A percentile compares a stretch with the other conserved stretches of the same genome.
These are phyloP conservation scores for Ophthalmolycus amberensis DNA, from an alignment of 2,113 vertebrate genomes.

Conservation along the genomic window DNA sequence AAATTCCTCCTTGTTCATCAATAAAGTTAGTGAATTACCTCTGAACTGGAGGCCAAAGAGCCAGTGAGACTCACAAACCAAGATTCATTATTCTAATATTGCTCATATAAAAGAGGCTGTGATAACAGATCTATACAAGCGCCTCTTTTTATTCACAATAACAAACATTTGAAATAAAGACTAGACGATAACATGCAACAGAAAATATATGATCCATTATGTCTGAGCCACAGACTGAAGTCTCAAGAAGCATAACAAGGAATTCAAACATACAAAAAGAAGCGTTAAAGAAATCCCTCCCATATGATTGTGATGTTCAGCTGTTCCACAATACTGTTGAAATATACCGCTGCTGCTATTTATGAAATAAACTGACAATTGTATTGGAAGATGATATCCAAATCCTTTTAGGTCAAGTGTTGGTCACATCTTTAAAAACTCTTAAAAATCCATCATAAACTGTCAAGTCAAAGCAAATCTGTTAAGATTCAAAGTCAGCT, in stretches of 20 bases:
- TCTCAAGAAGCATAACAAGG: constrained; percentile 50
- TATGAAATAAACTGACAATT: constrained; percentile 38
- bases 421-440: constrained; percentile 67
- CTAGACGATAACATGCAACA: constrained; percentile 76
- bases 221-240: constrained; percentile 50
- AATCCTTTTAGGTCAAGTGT: constrained; percentile 41
- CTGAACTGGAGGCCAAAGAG: not conserved
- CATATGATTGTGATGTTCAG: constrained; percentile 41
- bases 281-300: constrained; percentile 30
- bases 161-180: constrained; percentile 70
- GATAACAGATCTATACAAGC: constrained; percentile 75
- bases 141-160: constrained; percentile 83
- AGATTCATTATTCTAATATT: not conserved
- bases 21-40: not conserved
- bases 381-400: constrained; percentile 34
- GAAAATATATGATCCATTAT: constrained; percentile 43
- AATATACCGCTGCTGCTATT: constrained; percentile 14
- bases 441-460: constrained; percentile 55
- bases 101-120: not conserved
- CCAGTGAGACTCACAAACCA: no score
- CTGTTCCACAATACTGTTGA: constrained; percentile 43
- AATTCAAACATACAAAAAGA: constrained; percentile 57
- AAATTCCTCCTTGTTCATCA: not conserved
- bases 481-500: constrained; percentile 41
- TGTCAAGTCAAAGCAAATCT: constrained; percentile 43